Conservation (phyloP, 2,113 vertebrate genomes). For the Cichladusa arquata region DNA sequence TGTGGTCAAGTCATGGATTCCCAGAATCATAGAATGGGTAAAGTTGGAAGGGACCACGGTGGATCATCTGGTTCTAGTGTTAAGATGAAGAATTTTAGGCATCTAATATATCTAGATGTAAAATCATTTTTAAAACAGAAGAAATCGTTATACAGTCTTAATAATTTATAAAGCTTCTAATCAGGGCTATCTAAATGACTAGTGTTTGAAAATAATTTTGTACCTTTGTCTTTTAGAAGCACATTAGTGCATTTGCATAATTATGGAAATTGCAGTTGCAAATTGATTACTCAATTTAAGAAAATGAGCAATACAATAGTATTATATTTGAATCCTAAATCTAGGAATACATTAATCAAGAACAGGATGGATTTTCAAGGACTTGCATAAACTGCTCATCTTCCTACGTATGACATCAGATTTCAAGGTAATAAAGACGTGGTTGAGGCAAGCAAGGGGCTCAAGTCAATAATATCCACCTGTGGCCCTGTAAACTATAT, state of each 20-base stretch:
- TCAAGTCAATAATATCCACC: background rate
- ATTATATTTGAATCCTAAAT: background rate
- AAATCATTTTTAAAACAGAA: background rate
- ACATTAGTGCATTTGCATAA: background rate
- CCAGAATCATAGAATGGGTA: background rate
- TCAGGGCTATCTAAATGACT: background rate
- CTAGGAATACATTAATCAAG: background rate
- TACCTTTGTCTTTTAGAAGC: background rate
- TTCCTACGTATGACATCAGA: background rate
- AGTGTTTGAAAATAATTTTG: conserved; percentile 1
- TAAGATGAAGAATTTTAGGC: background rate
- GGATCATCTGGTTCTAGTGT: background rate
- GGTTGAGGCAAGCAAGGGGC: background rate
- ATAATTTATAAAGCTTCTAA: background rate
- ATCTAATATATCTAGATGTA: background rate
- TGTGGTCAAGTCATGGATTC: background rate
- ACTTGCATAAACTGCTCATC: background rate
- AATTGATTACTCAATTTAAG: background rate
- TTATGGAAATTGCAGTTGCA: background rate
- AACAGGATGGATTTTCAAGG: background rate
- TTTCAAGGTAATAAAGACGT: background rate
- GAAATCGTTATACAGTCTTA: background rate
- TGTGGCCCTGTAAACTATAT: background rate
- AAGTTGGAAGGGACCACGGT: background rate
- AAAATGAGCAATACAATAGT: background rate